These are phyloP conservation scores for Notocelia uddmanniana DNA, from an alignment of 2,888 invertebrate species.

Conservation along the genomic window DNA sequence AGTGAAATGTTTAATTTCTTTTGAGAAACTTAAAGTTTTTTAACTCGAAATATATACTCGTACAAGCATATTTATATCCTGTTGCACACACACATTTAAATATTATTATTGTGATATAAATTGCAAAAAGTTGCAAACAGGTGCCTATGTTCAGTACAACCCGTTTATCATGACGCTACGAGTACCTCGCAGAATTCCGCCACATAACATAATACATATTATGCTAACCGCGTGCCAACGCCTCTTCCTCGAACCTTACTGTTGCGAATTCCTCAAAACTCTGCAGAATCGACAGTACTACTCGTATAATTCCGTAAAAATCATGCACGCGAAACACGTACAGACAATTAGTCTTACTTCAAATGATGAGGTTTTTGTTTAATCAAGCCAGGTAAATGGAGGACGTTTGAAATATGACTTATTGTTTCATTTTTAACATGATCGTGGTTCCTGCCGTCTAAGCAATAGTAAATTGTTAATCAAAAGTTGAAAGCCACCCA, in stretches of 20 bases:
- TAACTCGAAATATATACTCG: no score
- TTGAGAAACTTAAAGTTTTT: no score
- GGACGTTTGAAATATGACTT: neutral
- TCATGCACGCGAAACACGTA: slow-evolving; percentile 29
- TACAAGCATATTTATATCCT: no score
- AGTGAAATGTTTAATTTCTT: no score
- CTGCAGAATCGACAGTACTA: slow-evolving; percentile 14
- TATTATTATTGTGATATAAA: neutral
- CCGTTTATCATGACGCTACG: slow-evolving; percentile 14
- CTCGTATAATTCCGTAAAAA: neutral
- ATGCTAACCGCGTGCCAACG: slow-evolving; percentile 32
- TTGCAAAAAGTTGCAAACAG: neutral
- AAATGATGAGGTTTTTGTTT: slow-evolving; percentile 18
- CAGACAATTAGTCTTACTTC: slow-evolving; percentile 19
- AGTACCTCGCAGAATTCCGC: slow-evolving; percentile 31
- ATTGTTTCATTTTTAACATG: neutral
- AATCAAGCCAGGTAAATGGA: neutral
- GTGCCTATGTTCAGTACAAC: neutral
- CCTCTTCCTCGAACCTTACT: slow-evolving; percentile 37
- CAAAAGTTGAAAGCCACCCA: no score
- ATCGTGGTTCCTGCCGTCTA: neutral
- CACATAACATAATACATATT: slow-evolving; percentile 17
- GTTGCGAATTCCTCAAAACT: slow-evolving; percentile 39
- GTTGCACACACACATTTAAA: no score
- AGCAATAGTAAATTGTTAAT: no score